Evolutionary conservation across 2,797 vertebrate genomes (phyloP).

Genomic region (Pelobates cultripes): DNA sequence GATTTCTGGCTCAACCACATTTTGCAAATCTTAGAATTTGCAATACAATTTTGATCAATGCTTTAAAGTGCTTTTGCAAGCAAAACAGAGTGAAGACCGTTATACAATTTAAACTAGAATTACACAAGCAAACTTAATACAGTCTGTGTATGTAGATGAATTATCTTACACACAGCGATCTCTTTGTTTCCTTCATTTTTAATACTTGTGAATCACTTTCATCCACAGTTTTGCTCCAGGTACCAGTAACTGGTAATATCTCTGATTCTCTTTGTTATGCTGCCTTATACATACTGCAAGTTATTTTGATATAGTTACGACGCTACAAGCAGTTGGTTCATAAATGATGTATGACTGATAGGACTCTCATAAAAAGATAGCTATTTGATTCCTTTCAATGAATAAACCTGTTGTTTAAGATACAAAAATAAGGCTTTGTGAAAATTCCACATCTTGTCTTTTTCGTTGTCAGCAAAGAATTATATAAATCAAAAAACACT

Average conservation of each 20-base stretch:
- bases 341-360: slow-evolving; percentile 43
- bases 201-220: slow-evolving; percentile 37
- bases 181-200: slow-evolving; percentile 22
- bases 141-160: slow-evolving; percentile 18
- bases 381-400: slow-evolving; percentile 28
- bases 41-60: slow-evolving; percentile 36
- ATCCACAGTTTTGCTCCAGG: slow-evolving; percentile 1
- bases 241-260: neutral
- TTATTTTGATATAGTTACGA: slow-evolving; percentile 31
- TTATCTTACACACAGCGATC: neutral
- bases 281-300: neutral
- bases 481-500: slow-evolving; percentile 11
- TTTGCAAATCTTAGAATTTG: slow-evolving; percentile 20
- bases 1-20: slow-evolving; percentile 33
- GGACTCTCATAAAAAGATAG: slow-evolving; percentile 26
- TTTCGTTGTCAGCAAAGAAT: slow-evolving; percentile 39
- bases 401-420: slow-evolving; percentile 29
- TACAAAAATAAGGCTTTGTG: slow-evolving; percentile 25
- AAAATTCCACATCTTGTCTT: slow-evolving; percentile 3
- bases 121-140: slow-evolving; percentile 32
- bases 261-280: slow-evolving; percentile 18
- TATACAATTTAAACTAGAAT: slow-evolving; percentile 37
- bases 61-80: slow-evolving; percentile 37
- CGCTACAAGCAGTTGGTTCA: slow-evolving; percentile 34
- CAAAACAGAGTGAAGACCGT: slow-evolving; percentile 36